A percentile compares a stretch with the other conserved stretches of the same genome.
These are phyloP conservation scores for Percina caprodes DNA, from an alignment of 2,113 vertebrate genomes.

Conservation along the genomic window DNA sequence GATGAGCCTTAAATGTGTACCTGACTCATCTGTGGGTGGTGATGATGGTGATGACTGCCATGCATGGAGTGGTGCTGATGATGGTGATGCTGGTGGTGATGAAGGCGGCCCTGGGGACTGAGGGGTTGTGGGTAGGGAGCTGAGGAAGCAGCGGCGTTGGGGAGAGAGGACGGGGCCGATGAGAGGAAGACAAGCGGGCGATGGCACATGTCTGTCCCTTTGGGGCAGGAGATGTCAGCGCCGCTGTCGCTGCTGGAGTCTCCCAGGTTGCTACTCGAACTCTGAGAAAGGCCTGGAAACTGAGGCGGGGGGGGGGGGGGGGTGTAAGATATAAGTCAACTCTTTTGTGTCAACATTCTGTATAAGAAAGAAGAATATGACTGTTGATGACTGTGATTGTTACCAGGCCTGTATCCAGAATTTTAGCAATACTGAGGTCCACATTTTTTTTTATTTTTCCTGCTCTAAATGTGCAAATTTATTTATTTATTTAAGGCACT, in stretches of 20 bases:
- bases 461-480: too few species aligned
- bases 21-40: constrained; percentile 80
- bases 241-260: constrained; percentile 88
- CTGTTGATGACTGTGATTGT: too few species aligned
- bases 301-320: constrained; percentile 72
- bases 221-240: constrained; percentile 86
- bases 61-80: constrained; percentile 84
- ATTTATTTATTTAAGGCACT: too few species aligned
- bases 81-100: constrained; percentile 88
- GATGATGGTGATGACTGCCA: constrained; percentile 80
- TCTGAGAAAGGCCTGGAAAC: constrained; percentile 89
- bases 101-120: constrained; percentile 90
- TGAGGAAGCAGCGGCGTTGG: constrained; percentile 79
- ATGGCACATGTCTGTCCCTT: constrained; percentile 87
- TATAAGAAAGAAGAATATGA: background rate
- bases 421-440: too few species aligned
- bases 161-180: constrained; percentile 77
- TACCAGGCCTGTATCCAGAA: too few species aligned
- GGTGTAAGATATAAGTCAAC: background rate
- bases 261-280: constrained; percentile 80
- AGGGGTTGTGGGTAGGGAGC: constrained; percentile 88
- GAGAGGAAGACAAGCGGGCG: constrained; percentile 87
- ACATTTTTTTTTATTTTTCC: too few species aligned
- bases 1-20: constrained; percentile 54
- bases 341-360: background rate